These are phyloP conservation scores for Pterocles gutturalis DNA, from an alignment of 2,113 vertebrate genomes.

Conservation along the genomic window DNA sequence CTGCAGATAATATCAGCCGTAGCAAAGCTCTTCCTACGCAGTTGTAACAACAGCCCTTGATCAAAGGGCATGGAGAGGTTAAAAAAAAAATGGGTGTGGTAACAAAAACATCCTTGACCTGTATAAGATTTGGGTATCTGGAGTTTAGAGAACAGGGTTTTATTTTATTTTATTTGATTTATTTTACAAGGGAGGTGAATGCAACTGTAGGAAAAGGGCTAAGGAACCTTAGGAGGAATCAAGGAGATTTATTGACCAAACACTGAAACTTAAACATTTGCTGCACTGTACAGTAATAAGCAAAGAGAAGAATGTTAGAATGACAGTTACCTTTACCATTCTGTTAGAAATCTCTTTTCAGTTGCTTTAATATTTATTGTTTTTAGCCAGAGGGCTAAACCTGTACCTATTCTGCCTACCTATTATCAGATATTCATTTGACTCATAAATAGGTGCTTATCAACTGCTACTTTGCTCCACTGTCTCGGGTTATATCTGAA, in stretches of 20 bases:
- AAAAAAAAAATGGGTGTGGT: constrained; percentile 8
- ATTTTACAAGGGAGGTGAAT: neutral
- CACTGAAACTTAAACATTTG: neutral
- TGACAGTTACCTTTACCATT: neutral
- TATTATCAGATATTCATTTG: neutral
- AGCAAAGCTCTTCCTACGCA: neutral
- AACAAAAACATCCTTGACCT: constrained; percentile 6
- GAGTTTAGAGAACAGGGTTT: neutral
- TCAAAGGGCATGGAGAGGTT: constrained; percentile 30
- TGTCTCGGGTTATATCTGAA: neutral
- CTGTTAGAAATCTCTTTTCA: neutral
- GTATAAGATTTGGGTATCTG: neutral
- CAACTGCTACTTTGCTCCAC: neutral
- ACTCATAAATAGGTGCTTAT: neutral
- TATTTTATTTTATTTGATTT: neutral
- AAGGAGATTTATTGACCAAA: neutral
- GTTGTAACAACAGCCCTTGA: neutral
- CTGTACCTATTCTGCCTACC: neutral
- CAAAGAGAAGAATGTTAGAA: neutral
- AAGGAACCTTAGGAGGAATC: neutral
- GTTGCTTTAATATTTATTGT: neutral
- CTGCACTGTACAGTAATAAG: neutral
- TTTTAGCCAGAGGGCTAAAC: neutral
- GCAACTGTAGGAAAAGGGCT: neutral
- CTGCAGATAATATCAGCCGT: constrained; percentile 1